Percentiles rank a stretch among this genome's conserved stretches.
Evolutionary conservation across 2,888 invertebrate species (phyloP).

Genomic region (Minunthozetes semirufus): DNA sequence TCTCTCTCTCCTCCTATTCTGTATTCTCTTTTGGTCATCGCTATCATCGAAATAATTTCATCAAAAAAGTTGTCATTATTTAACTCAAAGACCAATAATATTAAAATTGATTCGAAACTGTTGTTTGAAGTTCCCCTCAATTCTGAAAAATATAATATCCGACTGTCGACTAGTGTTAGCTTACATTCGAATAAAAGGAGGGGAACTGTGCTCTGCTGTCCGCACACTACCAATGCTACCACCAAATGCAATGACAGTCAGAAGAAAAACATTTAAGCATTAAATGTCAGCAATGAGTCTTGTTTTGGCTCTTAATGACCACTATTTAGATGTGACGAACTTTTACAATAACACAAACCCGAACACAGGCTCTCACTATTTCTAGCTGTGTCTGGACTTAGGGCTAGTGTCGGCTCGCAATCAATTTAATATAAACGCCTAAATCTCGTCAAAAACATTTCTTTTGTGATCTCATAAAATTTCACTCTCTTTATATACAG

Average conservation of each 20-base stretch:
- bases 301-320: constrained; percentile 29
- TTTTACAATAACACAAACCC: constrained; percentile 21
- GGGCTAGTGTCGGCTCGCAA: not conserved
- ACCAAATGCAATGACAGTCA: not conserved
- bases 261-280: constrained; percentile 16
- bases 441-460: constrained; percentile 26
- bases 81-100: not conserved
- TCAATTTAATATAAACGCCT: constrained; percentile 22
- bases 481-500: constrained; percentile 10
- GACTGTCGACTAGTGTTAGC: not conserved
- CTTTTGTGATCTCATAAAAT: constrained; percentile 14
- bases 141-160: not conserved
- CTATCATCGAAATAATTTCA: constrained; percentile 21
- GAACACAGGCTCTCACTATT: not conserved
- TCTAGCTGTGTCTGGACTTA: not conserved
- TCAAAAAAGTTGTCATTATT: constrained; percentile 27
- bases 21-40: not conserved
- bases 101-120: constrained; percentile 14
- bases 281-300: constrained; percentile 23
- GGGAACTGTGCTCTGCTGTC: not conserved
- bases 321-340: constrained; percentile 23
- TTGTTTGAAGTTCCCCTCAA: constrained; percentile 15
- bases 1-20: constrained; percentile 17
- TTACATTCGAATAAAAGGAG: not conserved
- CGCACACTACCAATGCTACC: too few species aligned